phyloP scores from a whole-genome alignment of 2,888 invertebrate genomes.

The Troides helena region DNA sequence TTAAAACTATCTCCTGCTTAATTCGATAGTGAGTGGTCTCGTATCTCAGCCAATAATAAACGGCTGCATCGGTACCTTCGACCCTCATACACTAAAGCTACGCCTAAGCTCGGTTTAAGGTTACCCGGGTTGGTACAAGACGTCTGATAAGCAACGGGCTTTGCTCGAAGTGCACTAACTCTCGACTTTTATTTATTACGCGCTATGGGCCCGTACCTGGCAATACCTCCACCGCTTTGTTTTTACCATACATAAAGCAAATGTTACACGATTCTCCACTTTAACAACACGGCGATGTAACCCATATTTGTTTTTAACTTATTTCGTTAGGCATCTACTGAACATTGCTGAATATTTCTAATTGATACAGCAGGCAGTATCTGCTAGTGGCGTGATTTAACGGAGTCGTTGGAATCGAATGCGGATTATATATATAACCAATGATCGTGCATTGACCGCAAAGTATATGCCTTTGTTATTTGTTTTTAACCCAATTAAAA shows the following conservation, averaged over 20 bases:
- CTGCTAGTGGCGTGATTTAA: slow-evolving; percentile 71
- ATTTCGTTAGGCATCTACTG: slow-evolving; percentile 29
- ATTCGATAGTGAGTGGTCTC: slow-evolving; percentile 8
- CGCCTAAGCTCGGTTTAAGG: slow-evolving; percentile 58
- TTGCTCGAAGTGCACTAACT: slow-evolving; percentile 63
- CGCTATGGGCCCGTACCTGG: slow-evolving; percentile 69
- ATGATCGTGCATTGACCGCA: slow-evolving; percentile 37
- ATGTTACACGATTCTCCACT: slow-evolving; percentile 38
- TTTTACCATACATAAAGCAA: slow-evolving; percentile 37
- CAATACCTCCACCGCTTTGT: slow-evolving; percentile 46
- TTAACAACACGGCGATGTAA: slow-evolving; percentile 32
- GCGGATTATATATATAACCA: slow-evolving; percentile 55
- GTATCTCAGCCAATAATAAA: slow-evolving; percentile 23
- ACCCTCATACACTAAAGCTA: slow-evolving; percentile 39
- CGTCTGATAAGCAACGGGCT: slow-evolving; percentile 66
- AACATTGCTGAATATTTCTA: slow-evolving; percentile 54
- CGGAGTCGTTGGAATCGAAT: slow-evolving; percentile 58
- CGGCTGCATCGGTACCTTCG: slow-evolving; percentile 27
- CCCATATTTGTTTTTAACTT: slow-evolving; percentile 23
- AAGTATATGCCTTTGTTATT: slow-evolving; percentile 41
- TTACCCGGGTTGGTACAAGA: slow-evolving; percentile 60
- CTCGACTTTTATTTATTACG: slow-evolving; percentile 71
- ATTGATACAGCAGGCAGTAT: slow-evolving; percentile 71
- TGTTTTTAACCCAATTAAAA: neutral
- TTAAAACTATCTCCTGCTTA: neutral